A percentile compares a stretch with the other conserved stretches of the same genome.
Conservation (phyloP, 2,888 invertebrate genomes). For the Himalopsyche anomala region DNA sequence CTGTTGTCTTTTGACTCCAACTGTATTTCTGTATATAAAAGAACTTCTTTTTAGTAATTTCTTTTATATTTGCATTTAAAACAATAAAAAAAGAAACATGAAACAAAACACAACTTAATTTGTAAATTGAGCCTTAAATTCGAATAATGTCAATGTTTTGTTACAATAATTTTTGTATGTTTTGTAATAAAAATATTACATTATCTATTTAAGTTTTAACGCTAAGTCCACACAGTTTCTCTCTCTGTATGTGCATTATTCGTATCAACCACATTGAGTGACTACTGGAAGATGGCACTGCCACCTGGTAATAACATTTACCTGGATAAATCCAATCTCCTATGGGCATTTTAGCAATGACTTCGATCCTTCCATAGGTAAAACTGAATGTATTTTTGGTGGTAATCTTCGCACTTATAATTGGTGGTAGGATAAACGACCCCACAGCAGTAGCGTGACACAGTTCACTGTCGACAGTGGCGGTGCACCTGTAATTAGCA, state of each 20-base stretch:
- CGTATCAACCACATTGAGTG: too few species aligned
- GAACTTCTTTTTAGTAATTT: background rate
- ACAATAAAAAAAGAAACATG: too few species aligned
- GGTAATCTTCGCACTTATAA: conserved; percentile 81
- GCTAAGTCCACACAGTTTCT: too few species aligned
- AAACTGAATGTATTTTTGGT: conserved; percentile 83
- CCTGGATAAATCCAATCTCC: conserved; percentile 89
- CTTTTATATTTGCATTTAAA: too few species aligned
- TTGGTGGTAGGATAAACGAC: conserved; percentile 82
- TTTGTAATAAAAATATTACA: too few species aligned
- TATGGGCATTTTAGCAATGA: conserved; percentile 83
- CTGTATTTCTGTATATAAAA: conserved; percentile 76
- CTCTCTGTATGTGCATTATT: too few species aligned
- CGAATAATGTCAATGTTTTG: too few species aligned
- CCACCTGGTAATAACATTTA: conserved; percentile 69
- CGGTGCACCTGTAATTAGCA: conserved; percentile 54
- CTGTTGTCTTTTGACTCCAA: conserved; percentile 80
- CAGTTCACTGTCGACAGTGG: conserved; percentile 66
- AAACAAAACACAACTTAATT: too few species aligned
- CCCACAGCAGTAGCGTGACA: conserved; percentile 75
- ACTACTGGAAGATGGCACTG: too few species aligned
- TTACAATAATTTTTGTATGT: too few species aligned
- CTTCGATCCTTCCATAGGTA: conserved; percentile 83
- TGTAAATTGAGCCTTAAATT: too few species aligned
- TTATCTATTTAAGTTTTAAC: too few species aligned